A percentile compares a stretch with the other conserved stretches of the same genome.
Evolutionary conservation across 2,888 invertebrate genomes (phyloP).

Genomic region (Pachymerium ferrugineum): DNA sequence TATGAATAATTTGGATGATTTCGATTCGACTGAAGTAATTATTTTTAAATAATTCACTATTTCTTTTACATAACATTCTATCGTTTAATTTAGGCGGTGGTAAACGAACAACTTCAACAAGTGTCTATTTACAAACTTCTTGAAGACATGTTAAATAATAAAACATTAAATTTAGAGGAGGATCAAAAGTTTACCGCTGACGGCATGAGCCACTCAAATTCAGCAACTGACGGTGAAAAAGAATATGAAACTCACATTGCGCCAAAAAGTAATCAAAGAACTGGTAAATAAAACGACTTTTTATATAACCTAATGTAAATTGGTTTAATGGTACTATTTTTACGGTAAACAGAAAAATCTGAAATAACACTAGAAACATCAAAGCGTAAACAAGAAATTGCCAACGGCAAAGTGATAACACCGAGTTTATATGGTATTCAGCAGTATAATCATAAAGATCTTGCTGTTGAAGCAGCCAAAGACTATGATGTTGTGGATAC

Average conservation of each 20-base stretch:
- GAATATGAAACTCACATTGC: not conserved
- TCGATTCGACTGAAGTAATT: conserved; percentile 42
- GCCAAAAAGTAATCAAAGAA: not conserved
- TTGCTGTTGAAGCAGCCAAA: conserved; percentile 31
- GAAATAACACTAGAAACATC: not conserved
- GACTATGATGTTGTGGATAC: conserved; percentile 57
- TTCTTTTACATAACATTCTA: not conserved
- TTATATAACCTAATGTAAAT: not conserved
- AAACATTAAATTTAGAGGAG: not conserved
- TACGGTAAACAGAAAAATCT: not conserved
- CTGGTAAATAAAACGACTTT: too few species aligned
- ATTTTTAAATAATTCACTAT: not conserved
- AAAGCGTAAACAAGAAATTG: conserved; percentile 29
- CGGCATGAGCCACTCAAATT: conserved; percentile 18
- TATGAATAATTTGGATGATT: conserved; percentile 58
- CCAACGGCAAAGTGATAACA: conserved; percentile 15
- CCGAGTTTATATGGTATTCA: conserved; percentile 20
- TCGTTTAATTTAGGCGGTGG: conserved; percentile 23
- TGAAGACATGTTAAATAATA: conserved; percentile 32
- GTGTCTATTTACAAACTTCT: conserved; percentile 23
- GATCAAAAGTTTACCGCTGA: conserved; percentile 29
- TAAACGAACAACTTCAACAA: conserved; percentile 31
- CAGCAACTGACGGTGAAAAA: not conserved
- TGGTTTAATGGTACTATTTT: not conserved
- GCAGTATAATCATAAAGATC: not conserved